Evolutionary conservation across 2,113 vertebrate species (phyloP), one percentile per base, ranked within the genome.

Genomic region (Ceyx melanurus): DNA sequence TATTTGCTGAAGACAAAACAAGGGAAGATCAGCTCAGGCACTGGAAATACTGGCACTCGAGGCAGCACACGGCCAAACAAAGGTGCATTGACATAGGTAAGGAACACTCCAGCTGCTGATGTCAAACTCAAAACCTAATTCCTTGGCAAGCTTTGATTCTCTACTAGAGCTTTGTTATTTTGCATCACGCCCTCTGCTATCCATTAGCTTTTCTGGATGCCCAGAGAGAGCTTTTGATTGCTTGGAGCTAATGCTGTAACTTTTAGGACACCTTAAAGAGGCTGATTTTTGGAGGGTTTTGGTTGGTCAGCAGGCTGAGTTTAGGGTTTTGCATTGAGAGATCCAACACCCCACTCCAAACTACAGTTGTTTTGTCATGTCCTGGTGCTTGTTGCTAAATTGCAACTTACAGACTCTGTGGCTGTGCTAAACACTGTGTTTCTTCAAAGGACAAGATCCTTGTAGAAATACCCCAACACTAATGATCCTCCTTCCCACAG

Each of bases 1-100:
- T 99, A 89, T 99, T 99, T 79, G 99, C 99, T 26, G 99, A 99
- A 89, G 99, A 99, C 97, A 99, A 99, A 97, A 99, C 98, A 96
- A 97, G 99, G 62, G 99, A 99, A 54, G 99, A 99, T 86, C 99
- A 99, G 96, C 98, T 99, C 31, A 98, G 99, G 88, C 99, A 99
- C 93, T 99, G 99, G 99, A 99, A 99, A 64, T 99, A 99, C 93
- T 99, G 99, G 99, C 99, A 99, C 97, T 99, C 99, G 5, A 98
- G 99, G 78, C 99, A 99, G 94, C 99, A 99, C 97, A 99, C 99
- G 0, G 99, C 99, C 40, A 99, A 99, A 92, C 99, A 99, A 97
- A 98, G 99, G 75, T 99, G 99, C 97, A 99, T 99, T 81, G 99
- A 99, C 94, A 99, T 99, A 15, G 99, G 99, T 99, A 95, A 98